Evolutionary conservation across 2,888 invertebrate genomes (phyloP).

Genomic region (Drosophila falleni): DNA sequence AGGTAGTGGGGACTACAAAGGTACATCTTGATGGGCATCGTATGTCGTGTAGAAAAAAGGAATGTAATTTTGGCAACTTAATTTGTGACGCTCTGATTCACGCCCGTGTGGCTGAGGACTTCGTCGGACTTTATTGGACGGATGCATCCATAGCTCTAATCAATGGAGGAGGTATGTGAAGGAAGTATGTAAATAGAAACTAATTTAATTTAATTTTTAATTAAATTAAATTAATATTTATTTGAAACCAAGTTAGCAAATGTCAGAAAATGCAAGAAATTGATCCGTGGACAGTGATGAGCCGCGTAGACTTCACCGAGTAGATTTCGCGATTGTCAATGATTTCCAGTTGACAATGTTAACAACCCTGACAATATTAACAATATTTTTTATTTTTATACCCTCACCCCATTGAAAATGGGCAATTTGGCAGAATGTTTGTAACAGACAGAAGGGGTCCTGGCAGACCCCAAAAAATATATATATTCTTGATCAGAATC

Average conservation of each 20-base stretch:
- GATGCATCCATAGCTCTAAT: constrained; percentile 87
- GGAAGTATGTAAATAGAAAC: neutral
- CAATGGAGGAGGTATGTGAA: constrained; percentile 90
- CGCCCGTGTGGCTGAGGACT: constrained; percentile 81
- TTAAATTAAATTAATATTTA: constrained; percentile 53
- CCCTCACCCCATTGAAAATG: too few relatives aligned
- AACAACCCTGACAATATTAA: too few relatives aligned
- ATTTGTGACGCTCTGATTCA: constrained; percentile 91
- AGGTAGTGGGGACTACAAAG: constrained; percentile 88
- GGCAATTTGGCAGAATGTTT: too few relatives aligned
- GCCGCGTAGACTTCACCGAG: too few relatives aligned
- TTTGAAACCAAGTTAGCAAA: neutral
- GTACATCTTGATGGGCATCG: constrained; percentile 89
- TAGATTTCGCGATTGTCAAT: too few relatives aligned
- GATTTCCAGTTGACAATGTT: too few relatives aligned
- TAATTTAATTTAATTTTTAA: constrained; percentile 81
- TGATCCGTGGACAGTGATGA: too few relatives aligned
- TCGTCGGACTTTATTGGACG: constrained; percentile 82
- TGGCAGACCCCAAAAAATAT: too few relatives aligned
- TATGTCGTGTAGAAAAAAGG: constrained; percentile 88
- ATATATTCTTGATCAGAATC: too few relatives aligned
- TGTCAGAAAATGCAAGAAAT: too few relatives aligned
- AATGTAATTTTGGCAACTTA: constrained; percentile 94
- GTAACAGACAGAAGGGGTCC: too few relatives aligned
- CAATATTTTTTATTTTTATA: too few relatives aligned